Evolutionary conservation across 2,113 vertebrate species (phyloP).

Genomic region (Nothocercus julius): DNA sequence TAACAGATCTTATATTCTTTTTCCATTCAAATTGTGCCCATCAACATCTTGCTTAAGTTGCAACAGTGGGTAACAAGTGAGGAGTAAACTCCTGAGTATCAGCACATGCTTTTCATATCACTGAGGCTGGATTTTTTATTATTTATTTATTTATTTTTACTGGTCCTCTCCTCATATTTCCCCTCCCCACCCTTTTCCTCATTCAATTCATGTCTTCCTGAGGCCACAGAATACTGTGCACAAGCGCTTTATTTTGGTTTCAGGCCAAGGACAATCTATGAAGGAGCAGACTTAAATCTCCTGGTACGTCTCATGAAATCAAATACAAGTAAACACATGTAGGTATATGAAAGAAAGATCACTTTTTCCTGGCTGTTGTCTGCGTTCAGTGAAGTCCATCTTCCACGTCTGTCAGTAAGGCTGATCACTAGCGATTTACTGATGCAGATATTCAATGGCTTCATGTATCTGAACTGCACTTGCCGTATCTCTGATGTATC

Average conservation of each 20-base stretch:
- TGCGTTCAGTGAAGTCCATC: neutral
- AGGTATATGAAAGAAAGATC: neutral
- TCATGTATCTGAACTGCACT: neutral
- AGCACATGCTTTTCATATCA: neutral
- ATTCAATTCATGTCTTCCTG: neutral
- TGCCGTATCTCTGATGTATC: neutral
- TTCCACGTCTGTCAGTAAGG: neutral
- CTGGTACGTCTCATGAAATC: neutral
- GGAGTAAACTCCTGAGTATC: neutral
- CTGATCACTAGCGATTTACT: neutral
- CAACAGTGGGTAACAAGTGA: neutral
- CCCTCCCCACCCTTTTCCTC: neutral
- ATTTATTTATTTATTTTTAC: neutral
- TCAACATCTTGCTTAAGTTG: neutral
- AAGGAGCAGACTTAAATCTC: neutral
- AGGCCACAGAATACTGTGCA: neutral
- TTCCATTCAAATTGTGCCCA: neutral
- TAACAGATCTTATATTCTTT: neutral
- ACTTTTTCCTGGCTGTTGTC: neutral
- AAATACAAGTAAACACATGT: neutral
- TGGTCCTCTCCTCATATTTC: neutral
- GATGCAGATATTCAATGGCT: neutral
- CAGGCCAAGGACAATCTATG: neutral
- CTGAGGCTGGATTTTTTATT: neutral
- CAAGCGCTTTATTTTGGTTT: neutral